Evolutionary conservation across 2,888 invertebrate genomes (phyloP), one percentile per base, ranked within the genome.

Genomic region (Torymus aiolomorphi): DNA sequence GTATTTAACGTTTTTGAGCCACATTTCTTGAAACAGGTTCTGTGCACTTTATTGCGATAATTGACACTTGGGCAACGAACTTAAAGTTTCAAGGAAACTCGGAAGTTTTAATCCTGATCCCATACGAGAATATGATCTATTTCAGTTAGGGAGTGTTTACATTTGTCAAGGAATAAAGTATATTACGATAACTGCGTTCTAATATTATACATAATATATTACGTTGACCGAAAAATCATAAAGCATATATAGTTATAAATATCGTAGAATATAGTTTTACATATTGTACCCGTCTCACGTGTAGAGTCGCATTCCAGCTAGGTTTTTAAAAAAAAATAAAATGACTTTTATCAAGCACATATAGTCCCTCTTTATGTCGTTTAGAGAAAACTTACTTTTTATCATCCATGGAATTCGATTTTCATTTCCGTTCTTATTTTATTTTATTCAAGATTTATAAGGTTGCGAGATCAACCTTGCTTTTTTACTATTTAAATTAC

Each of bases 271-370:
- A 87, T 89, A 89, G 88, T 88, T 88, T 89, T 89, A 89, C 88
- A 89, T 88, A 89, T 88, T 88, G 88, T 89, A 89, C 86, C 87
- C 87, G 84, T 88, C 87, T 87, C 87, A 88, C 85, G 85, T 89
- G 88, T 89, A 89, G 89, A 89, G 86, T 88, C 87, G 89, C 89
- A 89, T 89, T 89, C 89, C 89, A 88, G 86, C 86, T 88, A 89
- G 88, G 87, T 89, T 88, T 88, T 88, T 88, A 89, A 89, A 85
- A 85, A 87, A 87, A 87, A 88, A 87, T 87, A 86, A 86, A 87
- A 87, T 87, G 88, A 89, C 87, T 89, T 89, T 89, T 88, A 87
- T 87, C 88, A 88, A 86, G 82, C 82, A 83, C 80, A 80, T 52
- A 61, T 76, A 81, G 66, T 77, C 54, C 63, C 72, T 77, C 70